Evolutionary conservation across 2,888 invertebrate species (phyloP), one percentile per base, ranked within the genome.

Genomic region (Odontomyia ornata): DNA sequence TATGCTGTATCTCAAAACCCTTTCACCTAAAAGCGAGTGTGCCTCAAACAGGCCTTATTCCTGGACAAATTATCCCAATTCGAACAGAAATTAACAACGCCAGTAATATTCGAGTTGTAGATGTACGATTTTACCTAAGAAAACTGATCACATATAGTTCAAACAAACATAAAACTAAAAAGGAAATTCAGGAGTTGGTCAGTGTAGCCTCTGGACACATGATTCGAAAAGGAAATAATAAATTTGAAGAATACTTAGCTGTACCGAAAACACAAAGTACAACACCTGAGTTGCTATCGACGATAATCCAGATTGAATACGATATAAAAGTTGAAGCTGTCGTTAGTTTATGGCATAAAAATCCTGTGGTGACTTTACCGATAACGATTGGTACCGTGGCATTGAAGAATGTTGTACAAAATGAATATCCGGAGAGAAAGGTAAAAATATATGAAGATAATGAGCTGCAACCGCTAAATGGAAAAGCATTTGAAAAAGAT

Each of bases 71-170:
- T 7, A 78, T 78, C 7, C 46, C 28, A 2, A 47, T 76, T 21
- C 46, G 65, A 9, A 46, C 89, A 0, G 88, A 89, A 80, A 85
- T 89, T 3, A 89, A 89, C 80, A 91, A 91, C 84, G 84, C 86
- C 57, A 89, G 89, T 9, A 87, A 88, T 76, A 84, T 88, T 23
- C 82, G 82, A 56, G 85, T 90, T 46, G 82, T 84, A 4, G 83
- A 82, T 57, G 82, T 90, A 0, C 84, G 84, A 79, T 83, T 88
- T 28, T 81, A 83, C 23, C 82, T 89, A 21, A 83, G 85, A 77
- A 88, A 89, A 86, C 88, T 88, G 83, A 79, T 75, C 5, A 62
- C 75, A n/a, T 75, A 75, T n/a, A 25, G 52, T 21, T 64, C 84
- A 11, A 82, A 81, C 36, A 80, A 81, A 15, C 81, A 81, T n/a